Percentiles rank a stretch among this genome's conserved stretches.
Evolutionary conservation across 2,888 invertebrate species (phyloP).

Genomic region (Cephus pulcher): DNA sequence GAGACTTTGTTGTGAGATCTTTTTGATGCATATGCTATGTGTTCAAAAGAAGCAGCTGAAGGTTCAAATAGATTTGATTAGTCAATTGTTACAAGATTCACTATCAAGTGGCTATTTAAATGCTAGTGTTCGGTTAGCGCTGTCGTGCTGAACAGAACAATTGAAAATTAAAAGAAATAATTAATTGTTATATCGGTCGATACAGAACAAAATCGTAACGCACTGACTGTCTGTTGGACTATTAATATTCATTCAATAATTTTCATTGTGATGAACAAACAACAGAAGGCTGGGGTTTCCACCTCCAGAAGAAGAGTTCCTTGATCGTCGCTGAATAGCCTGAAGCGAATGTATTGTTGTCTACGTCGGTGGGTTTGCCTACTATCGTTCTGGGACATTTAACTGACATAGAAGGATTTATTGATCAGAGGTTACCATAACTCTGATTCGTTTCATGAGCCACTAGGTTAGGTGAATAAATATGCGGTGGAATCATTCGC

Average conservation of each 20-base stretch:
- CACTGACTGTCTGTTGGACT: background rate
- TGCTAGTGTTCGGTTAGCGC: background rate
- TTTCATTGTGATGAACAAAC: background rate
- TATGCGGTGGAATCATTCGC: background rate
- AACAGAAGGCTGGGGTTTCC: background rate
- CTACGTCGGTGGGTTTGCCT: background rate
- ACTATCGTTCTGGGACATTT: background rate
- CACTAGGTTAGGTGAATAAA: background rate
- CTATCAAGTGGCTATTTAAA: background rate
- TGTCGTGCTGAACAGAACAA: background rate
- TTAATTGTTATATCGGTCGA: background rate
- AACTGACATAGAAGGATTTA: constrained; percentile 19
- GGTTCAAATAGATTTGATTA: background rate
- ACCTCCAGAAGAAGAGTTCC: background rate
- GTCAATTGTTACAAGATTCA: background rate
- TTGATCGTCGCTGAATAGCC: background rate
- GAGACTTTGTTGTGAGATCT: too few species aligned
- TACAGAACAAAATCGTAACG: background rate
- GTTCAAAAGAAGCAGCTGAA: background rate
- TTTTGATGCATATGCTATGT: background rate
- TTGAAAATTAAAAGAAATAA: background rate
- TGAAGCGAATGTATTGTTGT: background rate
- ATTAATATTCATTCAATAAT: background rate
- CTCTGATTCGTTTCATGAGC: constrained; percentile 32
- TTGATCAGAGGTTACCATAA: constrained; percentile 53